Evolutionary conservation across 2,888 invertebrate species (phyloP).

Genomic region (Idaea biselata): DNA sequence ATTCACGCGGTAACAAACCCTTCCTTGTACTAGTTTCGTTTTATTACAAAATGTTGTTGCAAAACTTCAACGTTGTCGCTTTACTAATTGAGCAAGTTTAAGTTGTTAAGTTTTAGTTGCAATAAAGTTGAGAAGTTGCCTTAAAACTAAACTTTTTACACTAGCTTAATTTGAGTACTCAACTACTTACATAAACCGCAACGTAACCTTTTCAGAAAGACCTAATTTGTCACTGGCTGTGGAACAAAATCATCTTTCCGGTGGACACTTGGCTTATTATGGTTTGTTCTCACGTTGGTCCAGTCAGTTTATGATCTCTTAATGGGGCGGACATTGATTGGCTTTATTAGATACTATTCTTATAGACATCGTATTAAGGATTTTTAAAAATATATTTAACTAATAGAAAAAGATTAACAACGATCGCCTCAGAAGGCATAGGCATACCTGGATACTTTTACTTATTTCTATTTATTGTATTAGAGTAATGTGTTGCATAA

Average conservation of each 20-base stretch:
- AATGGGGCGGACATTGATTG: too few species aligned
- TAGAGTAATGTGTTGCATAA: too few species aligned
- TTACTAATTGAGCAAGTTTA: neutral
- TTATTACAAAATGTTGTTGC: neutral
- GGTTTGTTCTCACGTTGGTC: too few species aligned
- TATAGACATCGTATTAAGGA: too few species aligned
- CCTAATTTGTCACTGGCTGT: neutral
- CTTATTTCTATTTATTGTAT: too few species aligned
- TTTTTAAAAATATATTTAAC: too few species aligned
- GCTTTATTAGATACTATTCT: too few species aligned
- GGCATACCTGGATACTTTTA: too few species aligned
- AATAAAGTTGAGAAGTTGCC: neutral
- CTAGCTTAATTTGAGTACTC: neutral
- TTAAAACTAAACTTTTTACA: slow-evolving; percentile 3
- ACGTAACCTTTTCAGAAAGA: neutral
- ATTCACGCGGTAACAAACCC: neutral
- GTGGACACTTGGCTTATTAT: neutral
- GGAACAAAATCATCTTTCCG: neutral
- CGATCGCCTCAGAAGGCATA: too few species aligned
- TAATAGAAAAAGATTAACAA: too few species aligned
- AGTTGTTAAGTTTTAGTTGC: neutral
- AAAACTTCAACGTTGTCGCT: neutral
- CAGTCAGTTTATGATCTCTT: too few species aligned
- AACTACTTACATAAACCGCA: neutral
- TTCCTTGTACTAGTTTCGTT: neutral